Evolutionary conservation across 2,888 invertebrate species (phyloP), one percentile per base, ranked within the genome.

Genomic region (Cyrtodaria siliqua): DNA sequence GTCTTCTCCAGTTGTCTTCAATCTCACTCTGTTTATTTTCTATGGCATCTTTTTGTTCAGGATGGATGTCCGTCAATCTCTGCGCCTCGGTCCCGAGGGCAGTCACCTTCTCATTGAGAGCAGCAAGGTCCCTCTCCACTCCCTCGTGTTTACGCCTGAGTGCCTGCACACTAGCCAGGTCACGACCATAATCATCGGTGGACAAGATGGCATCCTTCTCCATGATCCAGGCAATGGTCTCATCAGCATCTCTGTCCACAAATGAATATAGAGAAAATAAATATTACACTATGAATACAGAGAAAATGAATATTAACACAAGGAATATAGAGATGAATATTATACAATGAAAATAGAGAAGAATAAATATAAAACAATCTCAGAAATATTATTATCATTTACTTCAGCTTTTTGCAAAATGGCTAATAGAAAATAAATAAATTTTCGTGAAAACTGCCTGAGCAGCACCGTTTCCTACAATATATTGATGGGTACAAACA

Each of bases 221-320:
- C 2, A 97, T 97, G 89, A 99, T 99, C 99, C 99, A 99, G 26
- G 98, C 97, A 91, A 99, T 97, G 12, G 99, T 99, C 94, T 99
- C 99, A 92, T 99, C 99, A 0, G 99, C 98, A 94, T 99, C 99
- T 77, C 99, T 96, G 71, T 57, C n/a, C n/a, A n/a, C n/a, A n/a
- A n/a, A n/a, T n/a, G n/a, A n/a, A n/a, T n/a, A n/a, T n/a, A n/a
- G n/a, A n/a, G n/a, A n/a, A n/a, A n/a, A n/a, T n/a, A n/a, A n/a
- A n/a, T n/a, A n/a, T n/a, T n/a, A n/a, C n/a, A n/a, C n/a, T n/a
- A n/a, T n/a, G n/a, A n/a, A n/a, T n/a, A n/a, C n/a, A n/a, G n/a
- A n/a, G n/a, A n/a, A n/a, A n/a, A n/a, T n/a, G n/a, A n/a, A n/a
- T n/a, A n/a, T n/a, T n/a, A n/a, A n/a, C n/a, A n/a, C n/a, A n/a